Evolutionary conservation across 2,113 vertebrate genomes (phyloP).

Genomic region (Terrapene triunguis): DNA sequence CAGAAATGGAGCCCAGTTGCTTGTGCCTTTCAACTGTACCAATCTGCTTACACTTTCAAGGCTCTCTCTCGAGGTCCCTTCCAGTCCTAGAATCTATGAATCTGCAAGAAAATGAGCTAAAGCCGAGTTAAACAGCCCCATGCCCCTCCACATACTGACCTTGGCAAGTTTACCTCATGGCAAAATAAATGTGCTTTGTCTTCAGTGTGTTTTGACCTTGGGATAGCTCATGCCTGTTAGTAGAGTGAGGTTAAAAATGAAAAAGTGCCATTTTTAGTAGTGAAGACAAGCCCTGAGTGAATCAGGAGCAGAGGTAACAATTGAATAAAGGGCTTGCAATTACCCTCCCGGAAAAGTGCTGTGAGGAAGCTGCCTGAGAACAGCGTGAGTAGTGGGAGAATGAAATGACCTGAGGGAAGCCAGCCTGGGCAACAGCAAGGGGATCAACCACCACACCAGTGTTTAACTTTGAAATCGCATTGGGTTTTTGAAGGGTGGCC

Average conservation of each 20-base stretch:
- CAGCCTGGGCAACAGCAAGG: not conserved
- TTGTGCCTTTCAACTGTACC: not conserved
- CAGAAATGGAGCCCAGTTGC: accelerated
- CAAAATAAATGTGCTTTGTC: not conserved
- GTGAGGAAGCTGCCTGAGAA: not conserved
- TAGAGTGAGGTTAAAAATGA: too few species aligned
- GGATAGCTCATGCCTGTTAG: not conserved
- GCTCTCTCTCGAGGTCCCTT: not conserved
- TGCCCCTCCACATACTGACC: not conserved
- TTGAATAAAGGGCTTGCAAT: not conserved
- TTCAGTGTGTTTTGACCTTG: not conserved
- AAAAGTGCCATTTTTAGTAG: not conserved
- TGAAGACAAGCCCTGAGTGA: not conserved
- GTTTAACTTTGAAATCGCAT: not conserved
- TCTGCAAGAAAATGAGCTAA: not conserved
- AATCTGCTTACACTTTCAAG: not conserved
- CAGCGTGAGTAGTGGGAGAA: not conserved
- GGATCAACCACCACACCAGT: not conserved
- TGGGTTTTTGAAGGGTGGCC: not conserved
- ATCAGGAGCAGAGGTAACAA: not conserved
- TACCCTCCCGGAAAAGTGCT: not conserved
- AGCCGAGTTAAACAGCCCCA: not conserved
- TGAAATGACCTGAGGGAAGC: not conserved
- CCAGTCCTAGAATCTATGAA: too few species aligned
- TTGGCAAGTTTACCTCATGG: not conserved